Conservation (phyloP, 2,797 vertebrate genomes). For the Falco berigora region DNA sequence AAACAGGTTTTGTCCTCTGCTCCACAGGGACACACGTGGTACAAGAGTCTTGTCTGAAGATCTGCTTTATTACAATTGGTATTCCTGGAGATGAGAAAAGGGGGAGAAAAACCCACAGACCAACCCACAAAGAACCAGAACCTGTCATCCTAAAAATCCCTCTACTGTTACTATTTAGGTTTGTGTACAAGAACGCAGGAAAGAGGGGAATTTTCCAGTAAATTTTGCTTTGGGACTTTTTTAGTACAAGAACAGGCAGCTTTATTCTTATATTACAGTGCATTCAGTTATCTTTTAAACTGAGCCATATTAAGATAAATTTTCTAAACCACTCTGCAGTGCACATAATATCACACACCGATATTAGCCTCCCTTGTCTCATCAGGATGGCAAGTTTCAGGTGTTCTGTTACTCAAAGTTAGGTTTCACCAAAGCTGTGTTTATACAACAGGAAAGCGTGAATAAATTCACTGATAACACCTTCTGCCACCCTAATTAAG, state of each 20-base stretch:
- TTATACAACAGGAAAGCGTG: not conserved
- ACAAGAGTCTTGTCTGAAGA: not conserved
- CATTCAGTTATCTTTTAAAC: not conserved
- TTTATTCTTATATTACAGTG: not conserved
- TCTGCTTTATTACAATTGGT: not conserved
- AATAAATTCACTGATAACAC: not conserved
- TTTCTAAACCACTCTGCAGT: not conserved
- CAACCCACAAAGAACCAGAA: not conserved
- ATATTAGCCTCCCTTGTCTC: not conserved
- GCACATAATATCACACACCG: not conserved
- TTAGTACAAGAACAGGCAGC: not conserved
- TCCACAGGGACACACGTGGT: not conserved
- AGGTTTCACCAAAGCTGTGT: not conserved
- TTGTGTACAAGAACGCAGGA: not conserved
- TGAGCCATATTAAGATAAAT: not conserved
- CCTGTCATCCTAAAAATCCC: not conserved
- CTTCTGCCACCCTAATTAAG: not conserved
- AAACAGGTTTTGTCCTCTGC: not conserved
- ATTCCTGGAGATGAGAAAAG: not conserved
- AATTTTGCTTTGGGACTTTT: not conserved
- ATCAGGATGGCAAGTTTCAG: not conserved
- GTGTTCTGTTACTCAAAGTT: not conserved
- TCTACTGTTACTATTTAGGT: not conserved
- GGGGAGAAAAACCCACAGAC: not conserved
- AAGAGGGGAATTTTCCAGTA: not conserved